These are phyloP conservation scores for Formica selysi DNA, from an alignment of 1,140 invertebrate genomes.

Conservation along the genomic window DNA sequence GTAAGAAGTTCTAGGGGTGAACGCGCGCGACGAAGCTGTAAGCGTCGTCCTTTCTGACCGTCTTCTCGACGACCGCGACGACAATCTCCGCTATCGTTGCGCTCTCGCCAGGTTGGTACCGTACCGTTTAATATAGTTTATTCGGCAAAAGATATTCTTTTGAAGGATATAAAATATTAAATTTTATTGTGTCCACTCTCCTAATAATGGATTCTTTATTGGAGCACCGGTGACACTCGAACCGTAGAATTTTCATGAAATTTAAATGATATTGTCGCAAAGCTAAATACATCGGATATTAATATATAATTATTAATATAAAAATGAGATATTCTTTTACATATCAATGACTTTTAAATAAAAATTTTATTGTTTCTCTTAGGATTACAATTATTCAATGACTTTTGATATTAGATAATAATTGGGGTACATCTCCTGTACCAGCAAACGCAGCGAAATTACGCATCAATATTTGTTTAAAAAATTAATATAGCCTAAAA, in stretches of 20 bases:
- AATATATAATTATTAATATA: background rate
- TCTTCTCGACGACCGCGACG: background rate
- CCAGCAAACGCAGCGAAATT: background rate
- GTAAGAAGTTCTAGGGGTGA: slow-evolving; percentile 1
- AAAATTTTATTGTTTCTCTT: too few relatives aligned
- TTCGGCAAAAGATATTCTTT: background rate
- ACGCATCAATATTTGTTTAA: background rate
- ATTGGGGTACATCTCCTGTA: background rate
- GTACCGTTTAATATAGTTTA: background rate
- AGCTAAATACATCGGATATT: background rate
- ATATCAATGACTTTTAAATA: background rate
- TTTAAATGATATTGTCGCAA: background rate
- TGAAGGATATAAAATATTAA: background rate
- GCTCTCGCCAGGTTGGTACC: slow-evolving; percentile 40
- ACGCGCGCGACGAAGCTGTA: slow-evolving; percentile 5
- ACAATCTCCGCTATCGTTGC: background rate
- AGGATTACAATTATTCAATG: too few relatives aligned
- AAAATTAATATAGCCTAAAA: background rate
- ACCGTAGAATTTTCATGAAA: background rate
- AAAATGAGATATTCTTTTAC: background rate
- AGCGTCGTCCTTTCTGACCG: background rate
- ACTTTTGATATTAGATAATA: background rate
- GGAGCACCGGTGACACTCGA: background rate
- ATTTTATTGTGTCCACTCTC: too few relatives aligned
- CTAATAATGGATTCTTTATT: too few relatives aligned